Evolutionary conservation across 2,113 vertebrate genomes (phyloP).

Genomic region (Eurystomus gularis): DNA sequence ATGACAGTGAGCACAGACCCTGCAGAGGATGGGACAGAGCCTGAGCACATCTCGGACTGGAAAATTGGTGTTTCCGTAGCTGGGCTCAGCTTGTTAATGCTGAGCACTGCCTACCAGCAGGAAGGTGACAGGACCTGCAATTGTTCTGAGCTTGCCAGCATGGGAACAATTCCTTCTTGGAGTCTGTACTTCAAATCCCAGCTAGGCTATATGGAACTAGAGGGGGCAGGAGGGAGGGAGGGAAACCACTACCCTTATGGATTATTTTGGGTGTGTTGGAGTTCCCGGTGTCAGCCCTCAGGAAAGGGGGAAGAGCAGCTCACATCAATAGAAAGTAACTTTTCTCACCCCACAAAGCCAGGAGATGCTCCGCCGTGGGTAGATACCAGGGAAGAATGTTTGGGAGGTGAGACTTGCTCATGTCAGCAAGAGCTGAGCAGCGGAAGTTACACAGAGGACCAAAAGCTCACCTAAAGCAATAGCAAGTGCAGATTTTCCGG

Average conservation of each 20-base stretch:
- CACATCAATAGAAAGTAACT: neutral
- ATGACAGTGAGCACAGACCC: neutral
- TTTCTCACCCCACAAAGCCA: neutral
- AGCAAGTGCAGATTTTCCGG: neutral
- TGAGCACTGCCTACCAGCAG: neutral
- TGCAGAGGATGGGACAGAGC: neutral
- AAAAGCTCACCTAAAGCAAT: neutral
- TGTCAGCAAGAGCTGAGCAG: neutral
- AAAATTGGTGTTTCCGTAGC: neutral
- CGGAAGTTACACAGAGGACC: neutral
- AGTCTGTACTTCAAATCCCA: neutral
- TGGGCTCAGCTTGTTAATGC: neutral
- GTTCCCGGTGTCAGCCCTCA: neutral
- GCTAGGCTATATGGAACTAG: neutral
- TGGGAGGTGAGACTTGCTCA: neutral
- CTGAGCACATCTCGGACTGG: neutral
- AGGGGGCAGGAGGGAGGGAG: neutral
- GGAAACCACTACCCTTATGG: neutral
- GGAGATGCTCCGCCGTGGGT: neutral
- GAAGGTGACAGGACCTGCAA: neutral
- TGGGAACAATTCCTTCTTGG: neutral
- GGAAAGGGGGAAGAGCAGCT: neutral
- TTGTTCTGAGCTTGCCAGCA: neutral
- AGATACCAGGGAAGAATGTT: neutral
- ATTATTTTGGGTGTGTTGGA: neutral